Evolutionary conservation across 2,113 vertebrate species (phyloP).

Genomic region (Ceyx melanurus): DNA sequence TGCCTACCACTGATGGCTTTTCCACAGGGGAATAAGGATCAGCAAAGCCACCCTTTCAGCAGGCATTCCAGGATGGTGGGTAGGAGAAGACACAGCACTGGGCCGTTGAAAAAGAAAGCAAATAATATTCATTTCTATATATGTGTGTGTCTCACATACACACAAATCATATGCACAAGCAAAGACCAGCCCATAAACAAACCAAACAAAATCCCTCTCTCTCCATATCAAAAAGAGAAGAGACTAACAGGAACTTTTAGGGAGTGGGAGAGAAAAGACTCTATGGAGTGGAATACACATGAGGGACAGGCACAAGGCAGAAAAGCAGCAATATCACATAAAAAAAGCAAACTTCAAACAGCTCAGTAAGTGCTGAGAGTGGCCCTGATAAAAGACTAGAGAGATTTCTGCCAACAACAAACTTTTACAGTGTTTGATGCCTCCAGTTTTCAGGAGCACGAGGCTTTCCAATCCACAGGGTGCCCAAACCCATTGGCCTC

Average conservation of each 20-base stretch:
- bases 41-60: conserved; percentile 39
- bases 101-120: neutral
- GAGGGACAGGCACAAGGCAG: neutral
- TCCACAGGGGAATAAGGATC: conserved; percentile 37
- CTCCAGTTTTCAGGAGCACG: neutral
- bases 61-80: neutral
- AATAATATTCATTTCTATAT: rapidly evolving
- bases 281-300: neutral
- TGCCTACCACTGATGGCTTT: conserved; percentile 26
- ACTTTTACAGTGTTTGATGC: neutral
- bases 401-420: neutral
- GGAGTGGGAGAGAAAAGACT: neutral
- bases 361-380: neutral
- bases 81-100: neutral
- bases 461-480: neutral
- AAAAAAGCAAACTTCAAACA: neutral
- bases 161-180: neutral
- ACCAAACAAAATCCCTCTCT: neutral
- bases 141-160: neutral
- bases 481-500: neutral
- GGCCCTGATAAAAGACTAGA: neutral
- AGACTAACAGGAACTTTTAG: neutral
- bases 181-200: neutral
- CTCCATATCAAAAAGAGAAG: neutral
- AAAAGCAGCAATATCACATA: neutral